A percentile compares a stretch with the other conserved stretches of the same genome.
These are phyloP conservation scores for Cephus pygmeus DNA, from an alignment of 2,888 invertebrate species.

Conservation along the genomic window DNA sequence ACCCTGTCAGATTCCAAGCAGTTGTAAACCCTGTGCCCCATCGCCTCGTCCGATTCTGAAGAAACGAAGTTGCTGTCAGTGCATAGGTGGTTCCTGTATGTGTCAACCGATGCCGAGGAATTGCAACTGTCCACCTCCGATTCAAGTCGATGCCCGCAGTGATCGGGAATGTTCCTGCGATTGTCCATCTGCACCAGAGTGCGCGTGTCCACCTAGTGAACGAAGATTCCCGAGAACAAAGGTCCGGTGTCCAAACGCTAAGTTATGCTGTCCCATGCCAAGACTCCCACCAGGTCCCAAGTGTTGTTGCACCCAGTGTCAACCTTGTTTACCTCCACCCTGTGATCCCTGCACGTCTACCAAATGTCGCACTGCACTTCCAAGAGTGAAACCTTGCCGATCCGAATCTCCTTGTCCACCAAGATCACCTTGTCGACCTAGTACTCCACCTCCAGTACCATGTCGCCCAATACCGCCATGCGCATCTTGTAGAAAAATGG, in stretches of 20 bases:
- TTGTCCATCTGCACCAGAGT: conserved; percentile 45
- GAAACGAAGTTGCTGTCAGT: conserved; percentile 38
- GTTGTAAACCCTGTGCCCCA: conserved; percentile 33
- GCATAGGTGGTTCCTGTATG: conserved; percentile 34
- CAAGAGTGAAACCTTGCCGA: conserved; percentile 24
- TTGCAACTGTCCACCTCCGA: conserved; percentile 51
- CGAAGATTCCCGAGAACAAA: conserved; percentile 40
- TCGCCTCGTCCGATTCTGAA: conserved; percentile 33
- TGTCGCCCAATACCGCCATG: conserved; percentile 28
- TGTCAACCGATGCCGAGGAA: conserved; percentile 45
- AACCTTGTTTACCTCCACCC: conserved; percentile 36
- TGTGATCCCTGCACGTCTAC: conserved; percentile 39
- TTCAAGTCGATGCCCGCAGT: conserved; percentile 44
- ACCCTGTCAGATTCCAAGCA: conserved; percentile 21
- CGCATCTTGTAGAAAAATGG: conserved; percentile 26
- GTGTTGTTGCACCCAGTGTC: conserved; percentile 36
- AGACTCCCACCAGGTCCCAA: conserved; percentile 37
- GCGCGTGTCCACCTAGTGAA: conserved; percentile 49
- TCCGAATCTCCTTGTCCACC: conserved; percentile 23
- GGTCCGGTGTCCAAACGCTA: conserved; percentile 39
- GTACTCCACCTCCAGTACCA: conserved; percentile 9
- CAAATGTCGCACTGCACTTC: conserved; percentile 29
- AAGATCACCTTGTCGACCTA: conserved; percentile 28
- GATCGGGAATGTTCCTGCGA: conserved; percentile 45
- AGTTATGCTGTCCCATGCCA: conserved; percentile 39